Evolutionary conservation across 2,888 invertebrate species (phyloP).

Genomic region (Eremobia ochroleuca): DNA sequence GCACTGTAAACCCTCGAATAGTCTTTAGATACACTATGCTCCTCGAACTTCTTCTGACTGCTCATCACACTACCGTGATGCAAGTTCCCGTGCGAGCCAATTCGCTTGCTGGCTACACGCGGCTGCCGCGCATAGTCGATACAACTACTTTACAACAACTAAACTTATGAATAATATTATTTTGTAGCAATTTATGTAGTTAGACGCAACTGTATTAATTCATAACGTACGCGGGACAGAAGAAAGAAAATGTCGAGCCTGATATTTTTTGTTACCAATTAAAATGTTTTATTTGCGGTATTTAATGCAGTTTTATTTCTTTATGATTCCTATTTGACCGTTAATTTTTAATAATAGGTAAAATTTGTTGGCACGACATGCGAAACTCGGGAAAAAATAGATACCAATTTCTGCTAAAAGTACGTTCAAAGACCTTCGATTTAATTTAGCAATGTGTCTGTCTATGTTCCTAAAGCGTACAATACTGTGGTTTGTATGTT

Average conservation of each 20-base stretch:
- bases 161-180: slow-evolving; percentile 14
- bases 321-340: slow-evolving; percentile 5
- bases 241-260: slow-evolving; percentile 3
- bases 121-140: background rate
- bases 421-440: background rate
- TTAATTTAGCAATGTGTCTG: background rate
- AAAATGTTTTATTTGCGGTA: slow-evolving; percentile 39
- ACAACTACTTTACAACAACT: background rate
- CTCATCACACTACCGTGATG: background rate
- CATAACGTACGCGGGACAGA: background rate
- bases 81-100: background rate
- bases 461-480: no score
- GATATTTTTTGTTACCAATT: slow-evolving; percentile 54
- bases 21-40: background rate
- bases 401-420: background rate
- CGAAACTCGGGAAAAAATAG: background rate
- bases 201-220: slow-evolving; percentile 21
- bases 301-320: slow-evolving; percentile 33
- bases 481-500: no score
- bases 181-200: slow-evolving; percentile 8
- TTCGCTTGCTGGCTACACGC: background rate
- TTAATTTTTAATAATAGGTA: background rate
- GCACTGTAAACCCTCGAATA: background rate
- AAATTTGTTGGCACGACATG: background rate
- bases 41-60: background rate